These are phyloP conservation scores for Drosophila neoperkinsi DNA, from an alignment of 2,888 invertebrate species.

Conservation along the genomic window DNA sequence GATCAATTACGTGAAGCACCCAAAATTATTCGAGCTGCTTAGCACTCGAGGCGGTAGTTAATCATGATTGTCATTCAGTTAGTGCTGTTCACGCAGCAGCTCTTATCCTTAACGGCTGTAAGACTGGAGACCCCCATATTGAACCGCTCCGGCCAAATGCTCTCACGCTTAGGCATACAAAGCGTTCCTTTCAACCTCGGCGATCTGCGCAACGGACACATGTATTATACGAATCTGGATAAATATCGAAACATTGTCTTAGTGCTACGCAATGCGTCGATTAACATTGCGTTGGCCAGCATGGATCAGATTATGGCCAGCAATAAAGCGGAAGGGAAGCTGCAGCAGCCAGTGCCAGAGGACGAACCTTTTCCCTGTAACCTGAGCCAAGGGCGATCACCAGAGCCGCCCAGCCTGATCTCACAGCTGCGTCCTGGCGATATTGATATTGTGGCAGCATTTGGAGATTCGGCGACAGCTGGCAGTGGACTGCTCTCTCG, in stretches of 20 bases:
- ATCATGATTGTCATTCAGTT: conserved; percentile 4
- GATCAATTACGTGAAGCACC: neutral
- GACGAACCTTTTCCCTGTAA: conserved; percentile 56
- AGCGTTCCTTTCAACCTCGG: conserved; percentile 24
- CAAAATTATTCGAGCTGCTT: neutral
- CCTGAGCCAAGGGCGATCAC: conserved; percentile 11
- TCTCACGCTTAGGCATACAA: conserved; percentile 37
- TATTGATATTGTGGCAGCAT: conserved; percentile 87
- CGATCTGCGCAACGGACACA: conserved; percentile 41
- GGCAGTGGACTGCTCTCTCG: conserved; percentile 85
- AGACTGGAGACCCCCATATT: conserved; percentile 14
- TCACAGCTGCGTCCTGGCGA: conserved; percentile 87
- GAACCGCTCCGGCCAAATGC: conserved; percentile 28
- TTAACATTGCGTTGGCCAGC: conserved; percentile 12
- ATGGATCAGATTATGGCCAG: conserved; percentile 35
- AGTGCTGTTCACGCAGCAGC: neutral
- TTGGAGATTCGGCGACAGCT: conserved; percentile 88
- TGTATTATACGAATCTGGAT: conserved; percentile 65
- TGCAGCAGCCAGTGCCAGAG: conserved; percentile 74
- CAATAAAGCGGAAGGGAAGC: conserved; percentile 56
- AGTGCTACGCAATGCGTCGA: conserved; percentile 35
- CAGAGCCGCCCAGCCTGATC: conserved; percentile 85
- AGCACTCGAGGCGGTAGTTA: neutral
- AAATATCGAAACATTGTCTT: conserved; percentile 46
- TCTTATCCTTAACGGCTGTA: neutral